Evolutionary conservation across 2,113 vertebrate species (phyloP), one percentile per base, ranked within the genome.

Genomic region (Anhinga rufa): DNA sequence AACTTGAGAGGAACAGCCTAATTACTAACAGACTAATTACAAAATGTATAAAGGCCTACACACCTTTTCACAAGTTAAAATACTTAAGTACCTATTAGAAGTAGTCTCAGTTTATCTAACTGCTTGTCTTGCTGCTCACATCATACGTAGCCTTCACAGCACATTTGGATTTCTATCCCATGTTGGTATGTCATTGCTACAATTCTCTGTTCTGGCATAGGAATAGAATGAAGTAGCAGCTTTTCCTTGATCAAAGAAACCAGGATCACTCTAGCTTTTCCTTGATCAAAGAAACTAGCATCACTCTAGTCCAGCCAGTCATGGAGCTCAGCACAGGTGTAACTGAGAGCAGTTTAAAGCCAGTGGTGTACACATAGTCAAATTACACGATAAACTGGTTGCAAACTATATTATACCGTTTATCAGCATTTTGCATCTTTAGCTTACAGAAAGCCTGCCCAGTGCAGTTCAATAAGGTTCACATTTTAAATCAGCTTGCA

Each of bases 361-460:
- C n/a, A 0, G 0, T 16, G 19, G 32, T 38, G 40, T 46, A 74
- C 17, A 38, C 7, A 6, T 0, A 75, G 21, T 60, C 40, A 91
- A 76, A 88, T 36, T 40, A 79, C 61, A 57, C 1, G 4, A 84
- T 32, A 28, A 86, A 54, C 25, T 65, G 19, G 31, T 24, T 69
- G 34, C 74, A 75, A 57, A 72, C 29, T 52, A 2, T 6, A 68
- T 51, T 28, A 58, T n/a, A 44, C 4, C 19, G 17, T 38, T 91
- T 68, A 95, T 55, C 74, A 91, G 60, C 46, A 71, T 65, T 84
- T 60, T 91, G 70, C 64, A 87, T 52, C 29, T 76, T 55, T 61
- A 79, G 61, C n/a, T 90, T 49, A 72, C 5, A 3, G 44, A 82
- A 85, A 89, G 40, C 21, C 66, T 87, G 74, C 49, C 40, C 81